Conservation (phyloP, 1,140 invertebrate genomes). For the Drosophila nannoptera region DNA sequence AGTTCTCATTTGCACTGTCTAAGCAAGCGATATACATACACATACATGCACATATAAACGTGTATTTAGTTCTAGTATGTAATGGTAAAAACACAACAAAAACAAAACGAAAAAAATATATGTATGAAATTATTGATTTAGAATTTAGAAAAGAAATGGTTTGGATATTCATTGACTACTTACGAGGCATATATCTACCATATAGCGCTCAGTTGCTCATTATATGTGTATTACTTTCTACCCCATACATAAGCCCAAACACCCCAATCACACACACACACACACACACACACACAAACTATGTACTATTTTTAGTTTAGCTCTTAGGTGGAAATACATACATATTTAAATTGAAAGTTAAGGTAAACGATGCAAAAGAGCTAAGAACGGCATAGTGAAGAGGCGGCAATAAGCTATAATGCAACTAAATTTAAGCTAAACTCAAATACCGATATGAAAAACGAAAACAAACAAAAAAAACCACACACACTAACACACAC, state of each 20-base stretch:
- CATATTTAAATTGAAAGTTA: constrained; percentile 58
- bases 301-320: constrained; percentile 71
- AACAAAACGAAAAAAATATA: too few relatives aligned
- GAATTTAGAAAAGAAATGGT: constrained; percentile 61
- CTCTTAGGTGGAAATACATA: constrained; percentile 64
- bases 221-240: constrained; percentile 63
- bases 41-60: constrained; percentile 24
- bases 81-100: constrained; percentile 47
- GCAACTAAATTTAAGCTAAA: constrained; percentile 60
- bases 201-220: constrained; percentile 69
- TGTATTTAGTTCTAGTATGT: constrained; percentile 71
- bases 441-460: constrained; percentile 44
- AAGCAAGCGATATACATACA: constrained; percentile 57
- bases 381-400: constrained; percentile 71
- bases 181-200: constrained; percentile 47
- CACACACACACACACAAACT: constrained; percentile 46
- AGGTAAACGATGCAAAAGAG: constrained; percentile 39
- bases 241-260: too few relatives aligned
- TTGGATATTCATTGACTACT: constrained; percentile 57
- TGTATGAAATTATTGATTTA: constrained; percentile 64
- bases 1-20: constrained; percentile 57
- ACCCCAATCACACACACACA: too few relatives aligned
- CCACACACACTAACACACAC: background rate
- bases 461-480: constrained; percentile 15
- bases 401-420: constrained; percentile 74